Conservation (phyloP, 2,888 invertebrate species). For the Rhamnusium bicolor region DNA sequence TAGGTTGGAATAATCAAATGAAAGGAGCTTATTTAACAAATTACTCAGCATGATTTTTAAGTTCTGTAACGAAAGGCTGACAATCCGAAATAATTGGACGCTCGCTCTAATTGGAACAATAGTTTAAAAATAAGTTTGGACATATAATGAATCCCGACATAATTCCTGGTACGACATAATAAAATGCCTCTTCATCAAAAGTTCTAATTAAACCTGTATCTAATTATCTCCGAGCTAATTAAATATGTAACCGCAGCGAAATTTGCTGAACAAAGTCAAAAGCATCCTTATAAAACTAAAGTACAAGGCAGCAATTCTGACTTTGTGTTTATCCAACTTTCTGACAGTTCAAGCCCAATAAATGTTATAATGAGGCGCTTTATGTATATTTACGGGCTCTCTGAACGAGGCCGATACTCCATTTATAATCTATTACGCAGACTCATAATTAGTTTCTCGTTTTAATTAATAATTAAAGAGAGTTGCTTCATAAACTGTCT, state of each 20-base stretch:
- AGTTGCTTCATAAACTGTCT: slow-evolving; percentile 62
- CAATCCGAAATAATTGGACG: slow-evolving; percentile 61
- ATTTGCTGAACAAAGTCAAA: slow-evolving; percentile 64
- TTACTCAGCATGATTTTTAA: slow-evolving; percentile 40
- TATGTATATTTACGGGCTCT: slow-evolving; percentile 43
- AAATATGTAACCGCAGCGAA: slow-evolving; percentile 68
- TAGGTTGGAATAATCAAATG: slow-evolving; percentile 26
- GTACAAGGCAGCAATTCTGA: slow-evolving; percentile 67
- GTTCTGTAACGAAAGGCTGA: slow-evolving; percentile 51
- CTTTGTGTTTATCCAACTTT: slow-evolving; percentile 68
- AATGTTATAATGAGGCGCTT: slow-evolving; percentile 68
- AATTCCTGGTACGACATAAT: slow-evolving; percentile 57
- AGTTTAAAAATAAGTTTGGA: slow-evolving; percentile 59
- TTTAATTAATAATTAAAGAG: slow-evolving; percentile 70
- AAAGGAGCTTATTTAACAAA: slow-evolving; percentile 26
- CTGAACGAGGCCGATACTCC: slow-evolving; percentile 65
- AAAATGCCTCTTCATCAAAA: slow-evolving; percentile 70
- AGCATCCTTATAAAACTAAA: slow-evolving; percentile 68
- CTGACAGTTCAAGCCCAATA: slow-evolving; percentile 68
- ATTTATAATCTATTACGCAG: slow-evolving; percentile 68
- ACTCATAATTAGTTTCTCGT: slow-evolving; percentile 69
- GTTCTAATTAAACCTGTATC: slow-evolving; percentile 70
- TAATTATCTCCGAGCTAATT: slow-evolving; percentile 70
- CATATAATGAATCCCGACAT: slow-evolving; percentile 58
- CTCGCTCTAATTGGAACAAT: slow-evolving; percentile 61